These are phyloP conservation scores for Parelbella ahira DNA, from an alignment of 2,888 invertebrate species.

Conservation along the genomic window DNA sequence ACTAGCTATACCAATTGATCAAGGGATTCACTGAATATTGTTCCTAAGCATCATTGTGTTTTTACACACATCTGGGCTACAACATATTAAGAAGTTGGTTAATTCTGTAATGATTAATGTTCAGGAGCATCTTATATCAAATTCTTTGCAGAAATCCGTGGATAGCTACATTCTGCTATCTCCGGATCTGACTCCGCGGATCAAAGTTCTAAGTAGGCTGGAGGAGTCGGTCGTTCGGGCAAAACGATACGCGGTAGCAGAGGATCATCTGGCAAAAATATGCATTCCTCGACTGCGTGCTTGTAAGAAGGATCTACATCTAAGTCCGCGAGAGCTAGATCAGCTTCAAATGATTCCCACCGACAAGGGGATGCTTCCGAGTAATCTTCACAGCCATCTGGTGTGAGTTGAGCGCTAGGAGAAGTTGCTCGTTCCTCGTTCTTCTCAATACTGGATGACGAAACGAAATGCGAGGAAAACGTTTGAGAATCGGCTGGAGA, in stretches of 20 bases:
- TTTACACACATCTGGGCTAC: constrained; percentile 37
- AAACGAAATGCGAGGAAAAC: constrained; percentile 83
- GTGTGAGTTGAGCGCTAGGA: constrained; percentile 81
- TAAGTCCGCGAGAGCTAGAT: constrained; percentile 81
- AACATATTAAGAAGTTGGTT: constrained; percentile 32
- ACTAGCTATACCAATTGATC: constrained; percentile 14
- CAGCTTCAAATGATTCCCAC: constrained; percentile 83
- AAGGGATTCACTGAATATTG: constrained; percentile 25
- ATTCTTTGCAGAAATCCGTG: constrained; percentile 48
- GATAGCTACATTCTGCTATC: constrained; percentile 52
- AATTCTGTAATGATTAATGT: constrained; percentile 9
- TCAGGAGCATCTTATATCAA: constrained; percentile 42
- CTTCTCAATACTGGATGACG: constrained; percentile 70
- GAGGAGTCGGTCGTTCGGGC: constrained; percentile 81
- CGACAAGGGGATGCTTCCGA: constrained; percentile 75
- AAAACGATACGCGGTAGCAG: constrained; percentile 71
- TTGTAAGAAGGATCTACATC: constrained; percentile 83
- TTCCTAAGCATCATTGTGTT: constrained; percentile 45
- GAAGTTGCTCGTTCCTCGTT: constrained; percentile 69
- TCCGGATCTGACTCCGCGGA: constrained; percentile 75
- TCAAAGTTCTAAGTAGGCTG: constrained; percentile 75
- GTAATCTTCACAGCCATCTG: constrained; percentile 72
- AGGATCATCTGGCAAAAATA: constrained; percentile 81
- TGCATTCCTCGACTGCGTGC: constrained; percentile 82
- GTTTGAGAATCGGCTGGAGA: constrained; percentile 81